These are phyloP conservation scores for Microcebus tavaratra DNA, from an alignment of 2,113 vertebrate genomes.

Conservation along the genomic window DNA sequence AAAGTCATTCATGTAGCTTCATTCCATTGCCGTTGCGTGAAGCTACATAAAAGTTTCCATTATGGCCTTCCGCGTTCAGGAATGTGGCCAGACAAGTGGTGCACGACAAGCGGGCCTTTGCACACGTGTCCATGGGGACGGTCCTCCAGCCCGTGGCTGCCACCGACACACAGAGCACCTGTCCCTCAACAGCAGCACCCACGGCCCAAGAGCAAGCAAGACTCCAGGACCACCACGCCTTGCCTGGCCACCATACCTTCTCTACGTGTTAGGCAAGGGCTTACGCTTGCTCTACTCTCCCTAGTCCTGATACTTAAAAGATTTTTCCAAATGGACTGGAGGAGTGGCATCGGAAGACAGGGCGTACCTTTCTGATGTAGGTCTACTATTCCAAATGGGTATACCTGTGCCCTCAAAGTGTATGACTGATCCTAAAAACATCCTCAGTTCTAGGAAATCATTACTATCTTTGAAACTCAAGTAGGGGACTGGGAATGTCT, in stretches of 20 bases:
- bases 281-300: background rate
- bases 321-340: background rate
- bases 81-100: background rate
- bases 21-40: background rate
- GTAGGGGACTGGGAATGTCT: background rate
- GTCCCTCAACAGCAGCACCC: background rate
- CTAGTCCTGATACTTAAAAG: background rate
- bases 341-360: background rate
- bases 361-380: background rate
- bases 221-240: background rate
- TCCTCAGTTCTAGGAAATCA: background rate
- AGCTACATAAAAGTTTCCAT: background rate
- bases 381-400: background rate
- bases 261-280: background rate
- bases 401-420: background rate
- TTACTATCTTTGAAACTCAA: background rate
- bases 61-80: background rate
- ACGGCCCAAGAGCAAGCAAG: background rate
- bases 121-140: fast-evolving
- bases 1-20: background rate
- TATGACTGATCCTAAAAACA: background rate
- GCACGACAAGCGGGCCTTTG: background rate
- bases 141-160: background rate
- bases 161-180: background rate
- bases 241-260: background rate